Conservation (phyloP, 1,140 invertebrate species). For the Leptinotarsa texana region DNA sequence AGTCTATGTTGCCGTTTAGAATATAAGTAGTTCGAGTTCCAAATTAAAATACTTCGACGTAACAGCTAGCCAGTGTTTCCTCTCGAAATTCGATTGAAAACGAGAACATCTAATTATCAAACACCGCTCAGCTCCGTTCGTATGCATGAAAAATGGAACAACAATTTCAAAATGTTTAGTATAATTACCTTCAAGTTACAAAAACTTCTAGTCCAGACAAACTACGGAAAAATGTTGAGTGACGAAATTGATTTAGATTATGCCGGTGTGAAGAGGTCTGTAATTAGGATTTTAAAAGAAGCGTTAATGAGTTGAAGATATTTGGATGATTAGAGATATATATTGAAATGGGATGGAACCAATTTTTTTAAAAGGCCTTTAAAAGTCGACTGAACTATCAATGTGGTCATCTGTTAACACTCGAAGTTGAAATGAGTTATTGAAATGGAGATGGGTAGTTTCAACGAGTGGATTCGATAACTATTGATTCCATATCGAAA, state of each 20-base stretch:
- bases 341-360: neutral
- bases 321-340: neutral
- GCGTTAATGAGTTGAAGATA: neutral
- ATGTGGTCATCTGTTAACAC: neutral
- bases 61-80: neutral
- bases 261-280: neutral
- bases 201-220: neutral
- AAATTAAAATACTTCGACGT: neutral
- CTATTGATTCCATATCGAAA: no score
- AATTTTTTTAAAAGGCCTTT: neutral
- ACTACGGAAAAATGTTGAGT: conserved; percentile 3
- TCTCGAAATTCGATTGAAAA: neutral
- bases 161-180: conserved; percentile 6
- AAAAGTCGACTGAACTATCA: neutral
- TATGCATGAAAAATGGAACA: neutral
- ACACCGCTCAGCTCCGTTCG: neutral
- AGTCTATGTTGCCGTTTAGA: neutral
- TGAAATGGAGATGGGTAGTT: no score
- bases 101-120: neutral
- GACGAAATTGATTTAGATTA: conserved; percentile 4
- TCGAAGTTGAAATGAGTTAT: no score
- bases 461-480: no score
- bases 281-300: conserved; percentile 6
- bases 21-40: neutral
- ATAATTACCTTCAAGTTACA: neutral